Evolutionary conservation across 2,113 vertebrate species (phyloP).

Genomic region (Indicator indicator): DNA sequence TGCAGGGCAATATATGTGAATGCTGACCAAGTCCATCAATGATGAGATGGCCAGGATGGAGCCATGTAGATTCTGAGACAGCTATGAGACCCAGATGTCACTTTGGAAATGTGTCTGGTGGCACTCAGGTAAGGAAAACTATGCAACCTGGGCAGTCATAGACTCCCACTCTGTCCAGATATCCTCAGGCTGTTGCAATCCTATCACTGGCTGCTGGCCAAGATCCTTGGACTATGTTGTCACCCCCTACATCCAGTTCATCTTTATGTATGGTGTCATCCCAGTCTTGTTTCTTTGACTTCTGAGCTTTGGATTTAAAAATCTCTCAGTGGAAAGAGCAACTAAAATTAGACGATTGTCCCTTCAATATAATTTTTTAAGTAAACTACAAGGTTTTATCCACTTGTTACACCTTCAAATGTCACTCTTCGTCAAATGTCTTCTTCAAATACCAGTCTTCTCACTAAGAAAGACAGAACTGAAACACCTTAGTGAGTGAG

Average conservation of each 20-base stretch:
- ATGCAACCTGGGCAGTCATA: not conserved
- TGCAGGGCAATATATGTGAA: accelerated
- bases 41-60: not conserved
- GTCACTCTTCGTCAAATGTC: not conserved
- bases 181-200: not conserved
- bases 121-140: not conserved
- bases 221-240: not conserved
- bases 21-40: accelerated
- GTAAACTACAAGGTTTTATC: not conserved
- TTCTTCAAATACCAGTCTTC: not conserved
- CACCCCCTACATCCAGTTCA: not conserved
- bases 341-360: not conserved
- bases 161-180: accelerated
- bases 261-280: accelerated
- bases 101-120: not conserved
- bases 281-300: not conserved
- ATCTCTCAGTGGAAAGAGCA: not conserved
- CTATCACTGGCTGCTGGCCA: not conserved
- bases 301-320: not conserved
- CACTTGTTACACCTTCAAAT: not conserved
- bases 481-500: not conserved
- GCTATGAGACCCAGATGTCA: not conserved
- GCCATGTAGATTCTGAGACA: accelerated
- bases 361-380: not conserved
- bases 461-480: not conserved